phyloP scores from a whole-genome alignment of 2,888 invertebrate genomes.

The Dione vanillae region DNA sequence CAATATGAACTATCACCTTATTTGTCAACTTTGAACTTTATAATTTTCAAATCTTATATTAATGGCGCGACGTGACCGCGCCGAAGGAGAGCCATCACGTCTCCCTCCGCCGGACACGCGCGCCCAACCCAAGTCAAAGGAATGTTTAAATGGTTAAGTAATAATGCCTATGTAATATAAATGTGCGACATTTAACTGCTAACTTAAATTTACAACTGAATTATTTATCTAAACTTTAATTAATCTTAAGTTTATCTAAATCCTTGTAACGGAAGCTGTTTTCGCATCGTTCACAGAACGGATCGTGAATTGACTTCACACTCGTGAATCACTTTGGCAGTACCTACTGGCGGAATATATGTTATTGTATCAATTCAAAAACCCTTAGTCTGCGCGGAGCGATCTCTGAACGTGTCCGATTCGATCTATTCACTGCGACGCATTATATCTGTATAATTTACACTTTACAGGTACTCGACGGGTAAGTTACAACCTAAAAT shows the following conservation, averaged over 20 bases:
- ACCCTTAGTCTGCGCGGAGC: slow-evolving; percentile 63
- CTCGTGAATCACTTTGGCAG: slow-evolving; percentile 82
- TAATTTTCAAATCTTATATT: slow-evolving; percentile 79
- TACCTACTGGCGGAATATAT: slow-evolving; percentile 75
- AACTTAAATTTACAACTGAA: slow-evolving; percentile 84
- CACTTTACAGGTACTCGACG: slow-evolving; percentile 83
- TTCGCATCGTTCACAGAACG: slow-evolving; percentile 83
- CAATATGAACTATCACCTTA: slow-evolving; percentile 81
- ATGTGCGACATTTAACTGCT: slow-evolving; percentile 81
- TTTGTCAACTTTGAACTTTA: slow-evolving; percentile 81
- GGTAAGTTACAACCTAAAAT: slow-evolving; percentile 78
- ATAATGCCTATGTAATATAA: slow-evolving; percentile 82
- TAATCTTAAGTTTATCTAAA: slow-evolving; percentile 78
- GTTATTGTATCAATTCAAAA: slow-evolving; percentile 69
- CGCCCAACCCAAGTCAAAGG: slow-evolving; percentile 79
- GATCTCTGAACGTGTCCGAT: slow-evolving; percentile 60
- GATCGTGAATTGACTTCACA: slow-evolving; percentile 79
- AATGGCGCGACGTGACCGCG: slow-evolving; percentile 69
- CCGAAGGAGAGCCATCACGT: neutral
- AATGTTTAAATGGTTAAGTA: slow-evolving; percentile 84
- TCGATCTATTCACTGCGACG: slow-evolving; percentile 80
- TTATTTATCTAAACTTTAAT: slow-evolving; percentile 80
- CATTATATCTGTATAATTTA: slow-evolving; percentile 76
- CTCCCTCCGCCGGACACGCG: slow-evolving; percentile 58
- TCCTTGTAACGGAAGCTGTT: slow-evolving; percentile 80